phyloP scores from a whole-genome alignment of 2,113 vertebrate species.

The Perca fluviatilis region DNA sequence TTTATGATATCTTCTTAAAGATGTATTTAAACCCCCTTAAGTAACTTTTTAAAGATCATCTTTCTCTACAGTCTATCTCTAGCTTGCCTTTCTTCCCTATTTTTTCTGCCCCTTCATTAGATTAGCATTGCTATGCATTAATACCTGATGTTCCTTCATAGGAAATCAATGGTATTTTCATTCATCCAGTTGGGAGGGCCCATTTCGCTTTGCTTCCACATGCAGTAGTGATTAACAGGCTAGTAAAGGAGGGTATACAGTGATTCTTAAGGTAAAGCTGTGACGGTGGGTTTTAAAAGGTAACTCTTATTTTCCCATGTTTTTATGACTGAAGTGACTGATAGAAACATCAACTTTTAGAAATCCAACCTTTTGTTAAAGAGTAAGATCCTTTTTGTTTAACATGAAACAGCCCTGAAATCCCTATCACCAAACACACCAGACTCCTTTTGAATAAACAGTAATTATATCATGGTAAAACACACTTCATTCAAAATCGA shows the following conservation, averaged over 20 bases:
- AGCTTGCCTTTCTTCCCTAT: neutral
- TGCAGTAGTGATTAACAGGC: slow-evolving; percentile 63
- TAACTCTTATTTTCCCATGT: no score
- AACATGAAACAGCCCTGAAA: no score
- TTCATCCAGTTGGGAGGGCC: slow-evolving; percentile 63
- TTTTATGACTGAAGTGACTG: no score
- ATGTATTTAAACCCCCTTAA: neutral
- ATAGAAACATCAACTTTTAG: no score
- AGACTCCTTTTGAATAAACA: no score
- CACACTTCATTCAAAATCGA: no score
- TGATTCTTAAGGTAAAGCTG: slow-evolving; percentile 50
- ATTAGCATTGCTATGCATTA: slow-evolving; percentile 78
- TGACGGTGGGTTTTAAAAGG: neutral
- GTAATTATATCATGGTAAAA: no score
- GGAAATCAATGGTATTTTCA: slow-evolving; percentile 81
- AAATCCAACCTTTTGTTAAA: no score
- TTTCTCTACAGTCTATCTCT: slow-evolving; percentile 1
- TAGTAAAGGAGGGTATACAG: slow-evolving; percentile 23
- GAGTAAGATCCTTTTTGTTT: no score
- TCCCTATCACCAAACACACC: no score
- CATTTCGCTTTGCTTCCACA: slow-evolving; percentile 34
- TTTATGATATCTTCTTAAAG: neutral
- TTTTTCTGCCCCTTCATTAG: slow-evolving; percentile 50
- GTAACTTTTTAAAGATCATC: slow-evolving; percentile 20
- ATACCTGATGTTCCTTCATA: slow-evolving; percentile 71